phyloP scores from a whole-genome alignment of 92 coral and sea anemone genomes.

The Actinostola sp. region DNA sequence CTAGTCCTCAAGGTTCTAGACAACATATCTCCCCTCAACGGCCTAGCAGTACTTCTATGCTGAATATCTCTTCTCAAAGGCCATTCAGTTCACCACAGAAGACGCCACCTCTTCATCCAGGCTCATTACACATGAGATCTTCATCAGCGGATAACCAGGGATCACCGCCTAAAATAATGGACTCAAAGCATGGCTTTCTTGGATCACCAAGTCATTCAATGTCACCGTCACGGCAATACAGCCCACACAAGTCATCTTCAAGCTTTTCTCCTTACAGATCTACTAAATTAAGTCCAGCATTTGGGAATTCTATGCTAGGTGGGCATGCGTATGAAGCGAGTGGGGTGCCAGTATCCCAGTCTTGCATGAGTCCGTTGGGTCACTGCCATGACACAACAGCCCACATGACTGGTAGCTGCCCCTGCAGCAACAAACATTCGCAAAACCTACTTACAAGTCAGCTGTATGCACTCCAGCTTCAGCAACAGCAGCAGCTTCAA shows the following conservation, averaged over 20 bases:
- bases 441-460: constrained; percentile 50
- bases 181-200: background rate
- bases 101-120: constrained; percentile 11
- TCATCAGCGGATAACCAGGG: constrained; percentile 36
- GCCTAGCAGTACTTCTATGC: constrained; percentile 1
- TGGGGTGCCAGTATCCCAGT: background rate
- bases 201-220: constrained; percentile 38
- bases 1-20: constrained; percentile 14
- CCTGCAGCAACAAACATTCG: constrained; percentile 6
- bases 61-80: constrained; percentile 25
- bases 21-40: constrained; percentile 18
- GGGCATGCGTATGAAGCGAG: background rate
- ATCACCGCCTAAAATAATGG: constrained; percentile 28
- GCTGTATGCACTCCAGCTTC: constrained; percentile 64
- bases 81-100: constrained; percentile 27
- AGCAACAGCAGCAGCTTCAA: constrained; percentile 69
- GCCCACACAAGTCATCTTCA: constrained; percentile 53
- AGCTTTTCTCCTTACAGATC: constrained; percentile 48
- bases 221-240: constrained; percentile 35
- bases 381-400: constrained; percentile 16
- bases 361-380: constrained; percentile 2
- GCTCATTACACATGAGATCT: constrained; percentile 14
- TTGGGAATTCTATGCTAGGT: background rate
- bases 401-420: constrained; percentile 12
- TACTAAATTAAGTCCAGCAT: constrained; percentile 20